Evolutionary conservation across 2,888 invertebrate species (phyloP).

Genomic region (Seira sanloemensis): DNA sequence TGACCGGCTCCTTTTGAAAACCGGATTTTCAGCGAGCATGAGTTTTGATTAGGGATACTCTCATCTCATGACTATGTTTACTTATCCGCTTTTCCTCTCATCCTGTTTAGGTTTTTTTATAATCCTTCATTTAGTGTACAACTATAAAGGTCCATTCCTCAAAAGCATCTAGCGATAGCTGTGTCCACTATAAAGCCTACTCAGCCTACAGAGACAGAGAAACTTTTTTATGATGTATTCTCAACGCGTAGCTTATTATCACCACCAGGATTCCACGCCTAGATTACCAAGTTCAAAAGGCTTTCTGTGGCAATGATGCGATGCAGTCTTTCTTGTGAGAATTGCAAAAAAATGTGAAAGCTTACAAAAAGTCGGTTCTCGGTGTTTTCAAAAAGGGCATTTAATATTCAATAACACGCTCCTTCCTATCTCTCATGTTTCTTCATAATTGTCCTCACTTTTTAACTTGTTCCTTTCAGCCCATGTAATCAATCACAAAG

Average conservation of each 20-base stretch:
- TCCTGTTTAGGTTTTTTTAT: too few species aligned
- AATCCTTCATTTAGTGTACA: too few species aligned
- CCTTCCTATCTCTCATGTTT: slow-evolving; percentile 1
- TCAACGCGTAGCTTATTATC: slow-evolving; percentile 14
- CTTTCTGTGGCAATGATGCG: background rate
- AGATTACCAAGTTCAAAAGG: slow-evolving; percentile 11
- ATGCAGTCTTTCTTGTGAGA: background rate
- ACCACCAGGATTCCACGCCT: slow-evolving; percentile 10
- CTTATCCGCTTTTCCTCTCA: background rate
- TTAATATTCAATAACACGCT: slow-evolving; percentile 14
- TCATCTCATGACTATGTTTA: too few species aligned
- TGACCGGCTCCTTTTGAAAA: slow-evolving; percentile 6
- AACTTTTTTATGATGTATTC: slow-evolving; percentile 15
- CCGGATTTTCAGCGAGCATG: background rate
- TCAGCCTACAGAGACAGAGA: too few species aligned
- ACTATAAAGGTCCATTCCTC: too few species aligned
- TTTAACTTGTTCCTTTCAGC: slow-evolving; percentile 17
- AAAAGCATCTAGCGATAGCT: too few species aligned
- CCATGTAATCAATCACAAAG: slow-evolving; percentile 1
- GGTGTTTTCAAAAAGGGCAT: background rate
- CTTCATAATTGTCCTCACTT: slow-evolving; percentile 30
- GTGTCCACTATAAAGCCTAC: background rate
- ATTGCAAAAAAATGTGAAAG: background rate
- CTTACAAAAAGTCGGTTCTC: background rate
- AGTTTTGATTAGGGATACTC: background rate